Evolutionary conservation across 53 echinoderm and acorn worm species (phyloP), one percentile per base, ranked within the genome.

Genomic region (Arbacia lixula): DNA sequence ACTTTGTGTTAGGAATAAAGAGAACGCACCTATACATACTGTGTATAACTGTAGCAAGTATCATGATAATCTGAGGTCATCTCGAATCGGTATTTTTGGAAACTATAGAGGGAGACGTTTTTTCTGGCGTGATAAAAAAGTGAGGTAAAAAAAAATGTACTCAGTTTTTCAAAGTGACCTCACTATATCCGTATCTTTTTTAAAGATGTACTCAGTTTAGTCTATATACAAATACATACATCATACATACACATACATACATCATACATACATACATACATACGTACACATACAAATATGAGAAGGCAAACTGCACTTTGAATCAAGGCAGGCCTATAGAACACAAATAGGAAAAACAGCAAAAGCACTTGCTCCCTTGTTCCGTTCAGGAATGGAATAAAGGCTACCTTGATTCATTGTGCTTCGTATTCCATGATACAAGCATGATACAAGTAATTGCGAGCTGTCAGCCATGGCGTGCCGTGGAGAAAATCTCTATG

Each of bases 201-300:
- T 46, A 46, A 46, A 10, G 14, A 14, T 46, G 46, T 46, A 8
- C 46, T 46, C 46, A 14, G 46, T 46, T 46, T 46, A 46, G 58
- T 21, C 16, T 21, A 57, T 12, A 20, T 20, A 21, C 16, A 57
- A 57, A 57, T 19, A 57, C 16, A 57, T 21, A 19, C 16, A 57
- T 21, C n/a, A n/a, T n/a, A n/a, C n/a, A n/a, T n/a, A n/a, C n/a
- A n/a, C n/a, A n/a, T n/a, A n/a, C n/a, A n/a, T n/a, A n/a, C n/a
- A n/a, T n/a, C n/a, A n/a, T n/a, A 57, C 58, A 57, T 57, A 19
- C 58, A 57, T 21, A 57, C 16, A 57, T 21, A 57, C 58, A 57
- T 21, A 57, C 58, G n/a, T 57, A 57, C 58, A 57, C 21, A 57
- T 6, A 57, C 58, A 20, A 11, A 57, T 19, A 57, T n/a, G n/a